Evolutionary conservation across 2,888 invertebrate species (phyloP), one percentile per base, ranked within the genome.

Genomic region (Tanypteryx hageni): DNA sequence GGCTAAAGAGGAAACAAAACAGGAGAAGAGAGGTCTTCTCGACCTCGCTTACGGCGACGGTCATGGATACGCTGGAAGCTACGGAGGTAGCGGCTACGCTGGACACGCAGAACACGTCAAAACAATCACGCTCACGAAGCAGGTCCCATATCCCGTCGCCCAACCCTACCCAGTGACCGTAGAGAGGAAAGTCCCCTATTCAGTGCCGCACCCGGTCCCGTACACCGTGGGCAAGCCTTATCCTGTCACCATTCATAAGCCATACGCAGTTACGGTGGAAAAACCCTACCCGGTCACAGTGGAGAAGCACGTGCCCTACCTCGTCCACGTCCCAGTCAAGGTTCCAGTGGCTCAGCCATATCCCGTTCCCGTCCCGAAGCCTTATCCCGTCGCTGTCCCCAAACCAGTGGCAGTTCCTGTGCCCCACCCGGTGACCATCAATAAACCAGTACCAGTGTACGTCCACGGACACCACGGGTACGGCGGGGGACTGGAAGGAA

Each of bases 281-380:
- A 93, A 93, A 57, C 93, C 93, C 11, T 97, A 97, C 22, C 97
- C 97, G 59, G 96, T 96, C 81, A 84, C 93, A 14, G 93, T 93
- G 31, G 93, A 93, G 92, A 93, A 93, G 92, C 93, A 85, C 27
- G 93, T 93, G 14, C 93, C 93, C n/a, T 92, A 94, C 96, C 96
- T 94, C 95, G 86, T 86, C 14, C 86, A 86, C 86, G 61, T 86
- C n/a, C 86, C 86, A 3, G 95, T 97, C 93, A 97, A 97, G 94
- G 96, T 97, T 57, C 96, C 97, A 92, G 97, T 97, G 89, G 97
- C 97, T 0, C 97, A 97, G 93, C 97, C 97, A 1, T 97, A 97
- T 95, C 96, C 97, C 0, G 97, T 97, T 0, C 97, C 97, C 94
- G 96, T 97, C 0, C 94, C 96, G 0, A 97, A 97, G 94, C 97